phyloP scores from a whole-genome alignment of 2,113 vertebrate species.

The Mirza zaza region DNA sequence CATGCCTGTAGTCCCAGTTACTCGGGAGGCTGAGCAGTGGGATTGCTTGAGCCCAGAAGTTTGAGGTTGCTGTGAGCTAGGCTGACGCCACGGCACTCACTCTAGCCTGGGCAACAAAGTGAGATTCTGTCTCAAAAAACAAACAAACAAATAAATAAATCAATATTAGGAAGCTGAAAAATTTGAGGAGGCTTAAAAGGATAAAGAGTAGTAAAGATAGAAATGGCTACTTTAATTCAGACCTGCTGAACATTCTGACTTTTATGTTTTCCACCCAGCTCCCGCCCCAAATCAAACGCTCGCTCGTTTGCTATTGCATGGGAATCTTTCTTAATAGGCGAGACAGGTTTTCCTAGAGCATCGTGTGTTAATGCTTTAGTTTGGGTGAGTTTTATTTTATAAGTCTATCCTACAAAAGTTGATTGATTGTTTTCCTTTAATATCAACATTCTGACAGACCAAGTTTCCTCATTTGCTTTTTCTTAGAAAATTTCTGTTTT shows the following conservation, averaged over 20 bases:
- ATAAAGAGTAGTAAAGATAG: neutral
- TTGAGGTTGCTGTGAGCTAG: no score
- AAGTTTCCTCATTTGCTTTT: constrained; percentile 41
- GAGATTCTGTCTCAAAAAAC: no score
- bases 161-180: neutral
- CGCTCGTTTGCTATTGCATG: neutral
- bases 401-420: constrained; percentile 14
- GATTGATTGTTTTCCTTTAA: neutral
- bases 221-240: neutral
- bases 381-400: constrained; percentile 28
- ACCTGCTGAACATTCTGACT: neutral
- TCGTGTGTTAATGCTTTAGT: neutral
- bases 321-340: neutral
- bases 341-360: neutral
- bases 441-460: neutral
- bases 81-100: no score
- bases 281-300: neutral
- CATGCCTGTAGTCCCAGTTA: no score
- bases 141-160: no score
- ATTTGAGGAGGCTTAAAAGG: neutral
- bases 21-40: no score
- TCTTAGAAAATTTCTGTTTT: constrained; percentile 29
- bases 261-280: neutral
- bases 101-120: no score
- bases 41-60: no score